These are phyloP conservation scores for Poeciliopsis gracilis DNA, from an alignment of 2,797 vertebrate species.

Conservation along the genomic window DNA sequence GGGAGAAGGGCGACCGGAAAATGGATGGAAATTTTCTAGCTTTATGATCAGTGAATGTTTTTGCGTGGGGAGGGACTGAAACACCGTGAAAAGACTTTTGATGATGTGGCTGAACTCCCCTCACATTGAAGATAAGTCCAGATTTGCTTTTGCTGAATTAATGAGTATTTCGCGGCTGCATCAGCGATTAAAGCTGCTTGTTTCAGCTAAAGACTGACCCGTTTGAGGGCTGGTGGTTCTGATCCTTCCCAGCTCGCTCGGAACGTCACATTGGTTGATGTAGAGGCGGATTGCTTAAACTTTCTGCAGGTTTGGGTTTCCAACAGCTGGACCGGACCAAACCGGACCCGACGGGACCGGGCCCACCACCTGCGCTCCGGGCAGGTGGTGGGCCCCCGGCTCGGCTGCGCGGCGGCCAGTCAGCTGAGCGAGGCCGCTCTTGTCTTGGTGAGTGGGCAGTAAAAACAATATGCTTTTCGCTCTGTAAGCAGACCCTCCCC, in stretches of 20 bases:
- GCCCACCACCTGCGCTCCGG: conserved; percentile 58
- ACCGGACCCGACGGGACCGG: neutral
- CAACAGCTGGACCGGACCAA: conserved; percentile 23
- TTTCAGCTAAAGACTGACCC: conserved; percentile 8
- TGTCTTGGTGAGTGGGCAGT: conserved; percentile 62
- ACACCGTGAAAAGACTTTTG: neutral
- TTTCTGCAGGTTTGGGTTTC: conserved; percentile 37
- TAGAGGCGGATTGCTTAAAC: conserved; percentile 25
- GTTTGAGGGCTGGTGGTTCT: neutral
- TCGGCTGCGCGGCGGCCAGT: conserved; percentile 14
- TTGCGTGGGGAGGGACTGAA: no score
- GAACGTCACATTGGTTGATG: neutral
- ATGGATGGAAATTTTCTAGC: no score
- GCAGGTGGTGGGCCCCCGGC: neutral
- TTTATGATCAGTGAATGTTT: neutral
- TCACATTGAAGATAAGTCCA: neutral
- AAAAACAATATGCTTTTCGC: conserved; percentile 69
- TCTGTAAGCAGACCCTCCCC: conserved; percentile 56
- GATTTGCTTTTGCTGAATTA: neutral
- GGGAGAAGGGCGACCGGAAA: no score
- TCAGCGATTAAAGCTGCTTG: neutral
- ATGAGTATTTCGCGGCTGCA: neutral
- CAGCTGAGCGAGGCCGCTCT: conserved; percentile 55
- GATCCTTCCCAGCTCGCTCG: neutral
- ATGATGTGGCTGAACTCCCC: neutral